Base-by-base conservation (phyloP, 1,140 invertebrate species). In the Elysia chlorotica region DNA sequence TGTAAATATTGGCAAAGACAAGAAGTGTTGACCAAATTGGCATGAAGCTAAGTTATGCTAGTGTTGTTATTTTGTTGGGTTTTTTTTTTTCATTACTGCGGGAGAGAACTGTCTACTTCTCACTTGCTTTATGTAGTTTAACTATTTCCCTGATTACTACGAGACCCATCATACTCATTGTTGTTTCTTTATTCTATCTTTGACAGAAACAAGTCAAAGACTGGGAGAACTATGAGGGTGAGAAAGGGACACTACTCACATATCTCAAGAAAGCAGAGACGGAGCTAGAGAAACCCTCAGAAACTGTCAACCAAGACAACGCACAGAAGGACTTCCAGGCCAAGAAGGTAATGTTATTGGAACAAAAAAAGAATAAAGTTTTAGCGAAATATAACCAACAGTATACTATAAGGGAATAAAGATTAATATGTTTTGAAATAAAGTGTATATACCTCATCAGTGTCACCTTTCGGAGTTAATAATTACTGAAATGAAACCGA, bases 181-280 rank as follows among this genome's bases (percentile, higher is more conserved):
- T n/a, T n/a, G n/a, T n/a, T n/a, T n/a, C n/a, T n/a, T n/a, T n/a
- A n/a, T n/a, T n/a, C n/a, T n/a, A n/a, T 57, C 73, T 70, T 25
- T 75, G 79, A 25, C 74, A 90, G 89, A 66, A 86, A 78, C 88
- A 93, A 23, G 93, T 96, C 76, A 93, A 93, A 81, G 90, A 95
- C 1, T 97, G 95, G 95, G 91, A 90, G 61, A 92, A 92, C 62
- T 97, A 97, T 82, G 90, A 93, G 76, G 91, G 93, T 70, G 94
- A 96, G 81, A 96, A 95, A 85, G 90, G 92, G 59, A 93, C 95
- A 79, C 92, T 97, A 54, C 85, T 93, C 38, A 91, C 91, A 67
- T 89, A 97, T 76, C 89, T 98, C 38, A 90, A 93, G 73, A 92
- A 92, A 81, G 94, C 95, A 14, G 94, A 97, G 83, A 90, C 90